Evolutionary conservation across 2,797 vertebrate genomes (phyloP), one percentile per base, ranked within the genome.

Genomic region (Uromys caudimaculatus): DNA sequence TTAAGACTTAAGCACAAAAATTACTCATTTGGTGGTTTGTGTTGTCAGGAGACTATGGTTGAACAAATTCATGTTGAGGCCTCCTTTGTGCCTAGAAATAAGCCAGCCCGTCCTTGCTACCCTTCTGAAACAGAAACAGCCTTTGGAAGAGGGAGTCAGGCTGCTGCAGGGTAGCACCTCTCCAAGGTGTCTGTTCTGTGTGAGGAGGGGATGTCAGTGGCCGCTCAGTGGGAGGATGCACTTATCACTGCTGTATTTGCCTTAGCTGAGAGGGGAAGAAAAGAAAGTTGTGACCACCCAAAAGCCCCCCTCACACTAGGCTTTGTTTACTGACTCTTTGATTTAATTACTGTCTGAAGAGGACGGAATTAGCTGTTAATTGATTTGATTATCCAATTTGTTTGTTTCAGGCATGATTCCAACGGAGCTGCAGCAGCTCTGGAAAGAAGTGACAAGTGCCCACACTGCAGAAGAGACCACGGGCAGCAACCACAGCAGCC

Each of bases 331-430:
- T 99, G 99, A 99, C 98, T 99, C 98, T 99, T 99, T 99, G 99
- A 99, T 99, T 99, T 99, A 99, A 99, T 99, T 99, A 99, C 98
- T 99, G 98, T 99, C 99, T 99, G 99, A 99, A 99, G 99, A 99
- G 99, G 99, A 99, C 98, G 98, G 99, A 99, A 99, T 99, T 99
- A 99, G 99, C 99, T 98, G 98, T 99, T 99, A 99, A 99, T 99
- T 99, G 99, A 99, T 99, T 99, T 99, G 99, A 99, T 99, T 99
- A 99, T 99, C 99, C 99, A 99, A 99, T 99, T 99, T 99, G 99
- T 99, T 99, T 99, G 99, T 99, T 99, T 99, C 99, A 99, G 99
- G 99, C 99, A 99, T 99, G 99, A 99, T 99, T 99, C 99, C 99
- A 99, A 98, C 99, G 91, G 99, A 99, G 98, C 99, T 99, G 98